Evolutionary conservation across 2,113 vertebrate genomes (phyloP), one percentile per base, ranked within the genome.

Genomic region (Corynorhinus townsendii): DNA sequence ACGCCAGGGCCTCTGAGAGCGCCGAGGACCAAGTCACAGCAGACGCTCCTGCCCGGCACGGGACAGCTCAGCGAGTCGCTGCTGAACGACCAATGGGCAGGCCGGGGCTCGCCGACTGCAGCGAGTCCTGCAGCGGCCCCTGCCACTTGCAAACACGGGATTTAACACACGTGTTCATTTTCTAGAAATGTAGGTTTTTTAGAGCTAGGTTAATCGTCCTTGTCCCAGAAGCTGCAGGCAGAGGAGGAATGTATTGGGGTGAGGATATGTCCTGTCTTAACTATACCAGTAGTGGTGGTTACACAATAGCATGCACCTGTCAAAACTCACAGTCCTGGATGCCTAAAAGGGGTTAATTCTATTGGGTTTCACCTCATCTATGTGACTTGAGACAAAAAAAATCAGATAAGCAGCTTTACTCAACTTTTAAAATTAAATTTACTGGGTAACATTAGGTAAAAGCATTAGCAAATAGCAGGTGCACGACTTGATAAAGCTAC

Each of bases 21-120:
- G 73, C 4, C 0, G 33, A 49, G 72, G 87, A 40, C 38, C 10
- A 5, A 43, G 40, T 11, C 17, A 0, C 5, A 30, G 43, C 76
- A 20, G 59, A 22, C 0, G 35, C 20, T 79, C 11, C 1, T 0
- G 2, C 16, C 30, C 40, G 1, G 14, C 1, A 22, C 24, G 16
- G 0, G 49, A 40, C 33, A 6, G 35, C 35, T 35, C 66, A 1
- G 3, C 0, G 20, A 14, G 15, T 10, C 11, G 38, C 49, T 45
- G 33, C 71, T 68, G 15, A 43, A 33, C 8, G 19, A 59, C 0
- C 24, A 4, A 0, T 1, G 15, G 33, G 68, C 20, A 56, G 17
- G 4, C 22, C 2, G 4, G 33, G 35, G 15, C 22, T 38, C 56
- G 0, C 7, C 0, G 30, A 28, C 38, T 2, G 9, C 2, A 49